A percentile compares a stretch with the other conserved stretches of the same genome.
Conservation (phyloP, 2,113 vertebrate genomes). For the Ceuthmochares aereus region DNA sequence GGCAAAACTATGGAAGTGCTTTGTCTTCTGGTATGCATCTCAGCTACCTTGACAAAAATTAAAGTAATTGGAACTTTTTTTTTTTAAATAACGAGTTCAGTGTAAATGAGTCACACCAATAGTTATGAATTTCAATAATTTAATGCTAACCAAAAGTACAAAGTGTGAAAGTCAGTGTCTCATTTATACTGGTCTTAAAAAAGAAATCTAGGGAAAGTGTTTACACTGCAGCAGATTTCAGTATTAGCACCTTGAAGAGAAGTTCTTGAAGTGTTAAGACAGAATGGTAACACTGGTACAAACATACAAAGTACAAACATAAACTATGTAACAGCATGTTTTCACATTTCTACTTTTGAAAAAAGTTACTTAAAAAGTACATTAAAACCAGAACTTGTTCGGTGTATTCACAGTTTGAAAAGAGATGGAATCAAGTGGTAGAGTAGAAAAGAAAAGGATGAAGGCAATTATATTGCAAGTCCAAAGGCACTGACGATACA, state of each 20-base stretch:
- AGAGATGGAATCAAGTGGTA: constrained; percentile 5
- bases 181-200: constrained; percentile 52
- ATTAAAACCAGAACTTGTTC: constrained; percentile 38
- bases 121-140: constrained; percentile 76
- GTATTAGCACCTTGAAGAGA: constrained; percentile 76
- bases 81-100: not conserved
- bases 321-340: not conserved
- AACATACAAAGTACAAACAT: not conserved
- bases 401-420: constrained; percentile 33
- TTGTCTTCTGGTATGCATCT: not conserved
- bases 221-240: constrained; percentile 62
- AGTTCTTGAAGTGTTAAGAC: constrained; percentile 69
- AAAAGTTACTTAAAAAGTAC: constrained; percentile 5
- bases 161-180: constrained; percentile 73
- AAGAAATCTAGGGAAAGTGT: constrained; percentile 51
- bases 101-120: not conserved
- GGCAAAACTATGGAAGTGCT: not conserved
- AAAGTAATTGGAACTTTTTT: not conserved
- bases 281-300: not conserved
- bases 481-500: constrained; percentile 93
- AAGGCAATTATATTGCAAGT: constrained; percentile 82
- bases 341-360: constrained; percentile 16
- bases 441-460: not conserved
- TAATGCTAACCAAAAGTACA: constrained; percentile 79
- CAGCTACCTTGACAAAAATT: not conserved